phyloP scores from a whole-genome alignment of 2,113 vertebrate species.

The Albula glossodonta region DNA sequence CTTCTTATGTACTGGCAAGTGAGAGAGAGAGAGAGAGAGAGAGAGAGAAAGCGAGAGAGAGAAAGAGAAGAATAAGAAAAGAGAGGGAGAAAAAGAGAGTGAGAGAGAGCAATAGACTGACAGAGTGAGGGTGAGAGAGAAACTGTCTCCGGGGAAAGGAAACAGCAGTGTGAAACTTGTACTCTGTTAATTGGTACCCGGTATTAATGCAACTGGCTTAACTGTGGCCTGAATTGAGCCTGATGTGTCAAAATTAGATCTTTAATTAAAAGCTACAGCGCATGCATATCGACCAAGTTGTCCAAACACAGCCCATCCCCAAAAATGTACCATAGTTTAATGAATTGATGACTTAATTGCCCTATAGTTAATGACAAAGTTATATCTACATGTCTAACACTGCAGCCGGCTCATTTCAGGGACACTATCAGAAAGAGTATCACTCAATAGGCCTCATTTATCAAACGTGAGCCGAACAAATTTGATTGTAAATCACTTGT shows the following conservation, averaged over 20 bases:
- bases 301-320: not conserved
- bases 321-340: not conserved
- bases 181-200: not conserved
- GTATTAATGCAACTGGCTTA: not conserved
- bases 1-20: no score
- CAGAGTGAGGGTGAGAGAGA: not conserved
- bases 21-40: not conserved
- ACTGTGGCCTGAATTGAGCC: not conserved
- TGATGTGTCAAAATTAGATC: not conserved
- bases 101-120: not conserved
- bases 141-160: not conserved
- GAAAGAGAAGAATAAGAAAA: not conserved
- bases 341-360: not conserved
- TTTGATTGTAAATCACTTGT: no score
- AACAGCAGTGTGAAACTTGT: not conserved
- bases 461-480: no score
- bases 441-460: no score
- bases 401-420: no score
- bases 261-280: not conserved
- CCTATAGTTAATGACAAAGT: no score
- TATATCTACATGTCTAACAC: no score
- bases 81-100: not conserved
- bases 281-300: not conserved
- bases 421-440: no score
- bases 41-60: not conserved